phyloP scores from a whole-genome alignment of 2,113 vertebrate species.

The Acinonyx jubatus region DNA sequence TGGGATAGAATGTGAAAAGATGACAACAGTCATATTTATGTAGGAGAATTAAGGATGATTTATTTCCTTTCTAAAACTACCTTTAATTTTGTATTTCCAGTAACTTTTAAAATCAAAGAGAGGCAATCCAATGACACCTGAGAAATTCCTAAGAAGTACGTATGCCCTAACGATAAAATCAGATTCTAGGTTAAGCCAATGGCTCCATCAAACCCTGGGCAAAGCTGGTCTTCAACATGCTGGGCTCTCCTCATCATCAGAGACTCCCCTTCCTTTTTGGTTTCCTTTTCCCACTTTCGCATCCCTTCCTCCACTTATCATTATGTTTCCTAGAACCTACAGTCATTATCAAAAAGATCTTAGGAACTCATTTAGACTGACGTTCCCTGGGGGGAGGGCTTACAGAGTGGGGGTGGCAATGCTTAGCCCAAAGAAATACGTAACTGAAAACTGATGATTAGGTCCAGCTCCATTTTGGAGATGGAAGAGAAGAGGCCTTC shows the following conservation, averaged over 20 bases:
- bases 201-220: neutral
- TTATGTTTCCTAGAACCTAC: neutral
- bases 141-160: neutral
- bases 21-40: neutral
- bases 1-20: neutral
- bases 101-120: neutral
- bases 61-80: neutral
- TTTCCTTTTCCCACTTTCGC: neutral
- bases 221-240: neutral
- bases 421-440: neutral
- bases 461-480: neutral
- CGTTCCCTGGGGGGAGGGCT: neutral
- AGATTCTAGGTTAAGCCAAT: neutral
- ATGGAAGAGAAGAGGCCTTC: neutral
- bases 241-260: neutral
- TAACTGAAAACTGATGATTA: neutral
- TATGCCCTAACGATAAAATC: neutral
- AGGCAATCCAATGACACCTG: neutral
- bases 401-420: neutral
- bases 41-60: neutral
- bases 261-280: neutral
- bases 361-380: neutral
- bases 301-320: neutral
- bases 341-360: neutral
- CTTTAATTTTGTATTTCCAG: slow-evolving; percentile 21